Evolutionary conservation across 2,113 vertebrate genomes (phyloP).

Genomic region (Mungos mungo): DNA sequence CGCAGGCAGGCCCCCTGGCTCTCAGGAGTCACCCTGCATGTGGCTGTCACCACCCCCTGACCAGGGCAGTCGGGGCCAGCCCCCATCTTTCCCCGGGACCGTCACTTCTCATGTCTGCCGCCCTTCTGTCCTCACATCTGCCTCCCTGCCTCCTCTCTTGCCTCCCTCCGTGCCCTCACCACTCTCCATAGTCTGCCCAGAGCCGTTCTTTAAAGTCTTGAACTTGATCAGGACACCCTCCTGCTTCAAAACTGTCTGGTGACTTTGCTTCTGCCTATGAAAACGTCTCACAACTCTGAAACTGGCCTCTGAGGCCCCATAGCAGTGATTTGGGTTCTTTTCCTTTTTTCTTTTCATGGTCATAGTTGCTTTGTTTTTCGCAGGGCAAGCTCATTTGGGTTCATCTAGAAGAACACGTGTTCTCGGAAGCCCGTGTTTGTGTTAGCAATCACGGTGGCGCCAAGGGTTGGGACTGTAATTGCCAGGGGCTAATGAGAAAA

Average conservation of each 20-base stretch:
- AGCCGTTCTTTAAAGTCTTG: neutral
- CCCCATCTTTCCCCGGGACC: neutral
- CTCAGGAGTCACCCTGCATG: rapidly evolving
- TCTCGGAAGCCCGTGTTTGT: neutral
- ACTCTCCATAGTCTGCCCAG: neutral
- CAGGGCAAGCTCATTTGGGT: neutral
- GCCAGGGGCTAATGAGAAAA: neutral
- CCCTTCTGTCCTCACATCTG: neutral
- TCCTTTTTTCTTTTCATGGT: neutral
- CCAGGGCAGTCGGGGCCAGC: rapidly evolving
- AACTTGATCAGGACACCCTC: neutral
- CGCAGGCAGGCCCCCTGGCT: neutral
- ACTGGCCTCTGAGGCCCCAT: rapidly evolving
- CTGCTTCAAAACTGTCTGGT: neutral
- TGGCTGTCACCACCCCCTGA: neutral
- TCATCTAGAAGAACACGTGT: rapidly evolving
- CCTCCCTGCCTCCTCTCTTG: neutral
- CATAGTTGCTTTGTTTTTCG: neutral
- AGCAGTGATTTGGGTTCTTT: neutral
- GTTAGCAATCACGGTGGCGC: neutral
- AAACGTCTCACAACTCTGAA: neutral
- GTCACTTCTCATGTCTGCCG: neutral
- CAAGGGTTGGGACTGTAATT: neutral
- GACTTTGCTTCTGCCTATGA: neutral
- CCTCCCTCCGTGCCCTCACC: neutral